Conservation (phyloP, 2,888 invertebrate species). For the Auanema freiburgensis region DNA sequence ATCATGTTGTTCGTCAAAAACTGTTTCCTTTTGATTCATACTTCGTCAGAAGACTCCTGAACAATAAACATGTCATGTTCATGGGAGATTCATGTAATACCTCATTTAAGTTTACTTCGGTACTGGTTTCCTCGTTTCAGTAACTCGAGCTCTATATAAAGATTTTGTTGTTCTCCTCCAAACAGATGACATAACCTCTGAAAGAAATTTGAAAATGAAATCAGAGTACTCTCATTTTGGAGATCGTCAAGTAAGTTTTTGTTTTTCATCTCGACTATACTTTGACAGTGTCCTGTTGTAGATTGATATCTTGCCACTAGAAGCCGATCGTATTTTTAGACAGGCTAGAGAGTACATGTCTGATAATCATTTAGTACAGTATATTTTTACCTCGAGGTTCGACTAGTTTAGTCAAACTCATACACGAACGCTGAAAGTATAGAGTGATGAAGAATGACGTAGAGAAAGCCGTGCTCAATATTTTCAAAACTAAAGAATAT, state of each 20-base stretch:
- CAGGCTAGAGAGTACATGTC: conserved; percentile 42
- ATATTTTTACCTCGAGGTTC: conserved; percentile 40
- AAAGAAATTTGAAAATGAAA: conserved; percentile 6
- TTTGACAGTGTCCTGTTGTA: conserved; percentile 8
- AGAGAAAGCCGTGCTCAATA: conserved; percentile 26
- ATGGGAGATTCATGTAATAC: conserved; percentile 43
- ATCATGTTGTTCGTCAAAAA: not conserved
- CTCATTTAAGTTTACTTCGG: too few relatives aligned
- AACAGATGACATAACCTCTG: conserved; percentile 18
- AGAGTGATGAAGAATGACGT: conserved; percentile 41
- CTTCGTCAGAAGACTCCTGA: conserved; percentile 11
- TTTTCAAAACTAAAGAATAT: conserved; percentile 26
- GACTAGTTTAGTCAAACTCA: not conserved
- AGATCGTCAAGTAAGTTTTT: conserved; percentile 31
- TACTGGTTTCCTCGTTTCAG: conserved; percentile 20
- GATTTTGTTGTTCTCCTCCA: conserved; percentile 29
- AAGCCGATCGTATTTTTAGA: conserved; percentile 37
- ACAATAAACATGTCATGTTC: conserved; percentile 32
- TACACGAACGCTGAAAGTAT: not conserved
- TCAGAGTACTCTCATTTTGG: conserved; percentile 23
- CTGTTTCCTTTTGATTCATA: conserved; percentile 9
- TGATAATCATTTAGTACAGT: conserved; percentile 34
- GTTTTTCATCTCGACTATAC: not conserved
- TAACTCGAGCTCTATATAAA: conserved; percentile 45
- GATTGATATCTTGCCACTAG: conserved; percentile 33